These are phyloP conservation scores for Bombus pascuorum DNA, from an alignment of 1,140 invertebrate genomes.

Conservation along the genomic window DNA sequence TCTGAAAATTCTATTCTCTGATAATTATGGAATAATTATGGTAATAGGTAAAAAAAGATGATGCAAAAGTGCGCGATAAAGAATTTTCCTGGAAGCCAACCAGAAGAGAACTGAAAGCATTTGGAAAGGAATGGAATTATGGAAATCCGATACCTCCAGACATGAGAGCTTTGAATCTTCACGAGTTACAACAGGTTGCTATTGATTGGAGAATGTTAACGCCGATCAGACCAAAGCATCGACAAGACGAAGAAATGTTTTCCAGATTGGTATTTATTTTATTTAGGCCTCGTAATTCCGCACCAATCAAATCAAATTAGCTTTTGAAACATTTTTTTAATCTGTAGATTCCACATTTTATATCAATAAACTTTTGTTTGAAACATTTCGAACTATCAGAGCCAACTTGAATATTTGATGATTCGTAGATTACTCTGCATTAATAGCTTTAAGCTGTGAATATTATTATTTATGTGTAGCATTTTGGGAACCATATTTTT, in stretches of 20 bases:
- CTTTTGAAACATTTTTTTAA: background rate
- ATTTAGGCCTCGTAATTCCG: background rate
- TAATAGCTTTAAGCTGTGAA: background rate
- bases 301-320: background rate
- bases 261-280: conserved; percentile 83
- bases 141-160: conserved; percentile 91
- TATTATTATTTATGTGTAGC: background rate
- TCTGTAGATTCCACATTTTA: too few relatives aligned
- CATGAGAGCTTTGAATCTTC: conserved; percentile 90
- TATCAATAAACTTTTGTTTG: too few relatives aligned
- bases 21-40: background rate
- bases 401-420: too few relatives aligned
- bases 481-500: background rate
- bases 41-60: conserved; percentile 80
- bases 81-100: conserved; percentile 86
- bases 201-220: conserved; percentile 97
- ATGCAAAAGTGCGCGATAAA: conserved; percentile 81
- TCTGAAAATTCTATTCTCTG: background rate
- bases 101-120: conserved; percentile 85
- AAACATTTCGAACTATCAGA: too few relatives aligned
- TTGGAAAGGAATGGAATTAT: conserved; percentile 86
- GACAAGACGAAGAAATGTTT: conserved; percentile 94
- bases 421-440: too few relatives aligned
- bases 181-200: conserved; percentile 91
- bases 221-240: conserved; percentile 90